phyloP scores from a whole-genome alignment of 2,797 vertebrate genomes.

The Catostomus latipinnis region DNA sequence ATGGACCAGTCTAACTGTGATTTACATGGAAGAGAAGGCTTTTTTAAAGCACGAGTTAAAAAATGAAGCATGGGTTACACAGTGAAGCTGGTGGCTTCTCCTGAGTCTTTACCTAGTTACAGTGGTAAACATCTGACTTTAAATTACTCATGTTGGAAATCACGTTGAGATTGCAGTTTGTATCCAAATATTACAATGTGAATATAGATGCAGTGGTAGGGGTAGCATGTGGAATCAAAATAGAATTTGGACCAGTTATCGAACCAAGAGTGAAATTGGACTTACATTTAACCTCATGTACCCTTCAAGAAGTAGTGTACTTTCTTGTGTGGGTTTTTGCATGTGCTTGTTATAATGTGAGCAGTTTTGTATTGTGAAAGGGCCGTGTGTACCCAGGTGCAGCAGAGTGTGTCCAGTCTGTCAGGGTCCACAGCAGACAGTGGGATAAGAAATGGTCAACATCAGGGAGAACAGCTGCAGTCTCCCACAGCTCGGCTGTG shows the following conservation, averaged over 20 bases:
- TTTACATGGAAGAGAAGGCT: no score
- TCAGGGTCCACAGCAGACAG: conserved; percentile 65
- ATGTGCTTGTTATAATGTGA: conserved; percentile 41
- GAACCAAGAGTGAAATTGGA: background rate
- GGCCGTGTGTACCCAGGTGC: conserved; percentile 68
- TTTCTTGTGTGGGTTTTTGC: conserved; percentile 42
- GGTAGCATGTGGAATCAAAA: background rate
- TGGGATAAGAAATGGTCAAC: conserved; percentile 63
- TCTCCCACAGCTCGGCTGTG: conserved; percentile 46
- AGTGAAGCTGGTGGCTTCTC: background rate
- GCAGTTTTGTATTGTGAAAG: conserved; percentile 22
- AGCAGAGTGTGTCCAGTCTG: conserved; percentile 74
- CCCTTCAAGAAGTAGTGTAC: conserved; percentile 17
- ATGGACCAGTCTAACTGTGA: no score
- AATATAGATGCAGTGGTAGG: background rate
- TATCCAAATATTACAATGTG: no score
- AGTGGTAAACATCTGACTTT: background rate
- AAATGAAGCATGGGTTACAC: background rate
- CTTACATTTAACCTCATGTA: conserved; percentile 30
- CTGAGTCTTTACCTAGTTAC: background rate
- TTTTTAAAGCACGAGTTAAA: no score
- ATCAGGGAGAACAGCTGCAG: conserved; percentile 62
- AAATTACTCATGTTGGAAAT: background rate
- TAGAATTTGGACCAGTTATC: background rate
- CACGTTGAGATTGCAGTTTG: no score